Base-by-base conservation (phyloP, 2,888 invertebrate genomes). In the Cephonodes hylas region DNA sequence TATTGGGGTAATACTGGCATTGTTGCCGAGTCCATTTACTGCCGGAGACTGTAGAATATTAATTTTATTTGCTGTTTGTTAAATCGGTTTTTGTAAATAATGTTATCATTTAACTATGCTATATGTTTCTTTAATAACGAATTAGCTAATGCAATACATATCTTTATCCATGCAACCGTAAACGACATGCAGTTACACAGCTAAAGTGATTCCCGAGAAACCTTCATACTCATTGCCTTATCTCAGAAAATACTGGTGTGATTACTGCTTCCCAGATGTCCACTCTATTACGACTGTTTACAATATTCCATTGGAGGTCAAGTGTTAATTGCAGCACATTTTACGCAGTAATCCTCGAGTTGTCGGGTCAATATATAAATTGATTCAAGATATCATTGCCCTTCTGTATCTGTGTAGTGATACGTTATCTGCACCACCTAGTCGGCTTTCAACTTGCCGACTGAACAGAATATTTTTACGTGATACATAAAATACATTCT, bases 331-430 rank as follows among this genome's bases (percentile, higher is more conserved):
- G 31, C 31, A 31, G 10, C 31, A 38, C 60, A 27, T 42, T 44
- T 18, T 58, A 46, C 61, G 58, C 38, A 46, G 45, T 58, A 58
- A 58, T 58, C 64, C 63, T 56, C 61, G 48, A 66, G 66, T 74
- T 70, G 64, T 62, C 59, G 71, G 84, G 85, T 86, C 85, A 80
- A 66, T 66, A 78, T 74, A 79, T 84, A 80, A 87, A 88, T 88
- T 88, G 86, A 88, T 84, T 89, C 73, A 76, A 75, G 66, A 77
- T 70, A 77, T n/a, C n/a, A n/a, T 76, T 77, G 77, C 70, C 71
- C 64, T 77, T 71, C 70, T 83, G 79, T 74, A 69, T 42, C 60
- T 22, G 31, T 53, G 63, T 65, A 61, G 64, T 66, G 83, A 85
- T 85, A 83, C 67, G 68, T 59, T 74, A 74, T 77, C 74, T 62